A percentile compares a stretch with the other conserved stretches of the same genome.
Conservation (phyloP, 2,113 vertebrate genomes). For the Cercocebus atys region DNA sequence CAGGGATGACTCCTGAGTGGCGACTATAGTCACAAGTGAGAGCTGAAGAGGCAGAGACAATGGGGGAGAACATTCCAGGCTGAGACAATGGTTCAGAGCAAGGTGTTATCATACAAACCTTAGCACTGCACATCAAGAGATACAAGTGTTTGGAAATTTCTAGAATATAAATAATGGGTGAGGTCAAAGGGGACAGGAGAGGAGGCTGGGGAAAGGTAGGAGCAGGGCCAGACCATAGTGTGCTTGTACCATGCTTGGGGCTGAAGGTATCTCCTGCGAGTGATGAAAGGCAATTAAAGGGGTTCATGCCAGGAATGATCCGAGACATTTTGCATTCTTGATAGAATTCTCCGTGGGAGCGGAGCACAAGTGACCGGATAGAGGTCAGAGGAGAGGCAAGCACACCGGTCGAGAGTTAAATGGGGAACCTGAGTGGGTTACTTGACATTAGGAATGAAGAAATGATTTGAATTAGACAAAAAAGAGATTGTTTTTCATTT, state of each 20-base stretch:
- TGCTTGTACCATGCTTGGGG: neutral
- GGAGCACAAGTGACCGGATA: neutral
- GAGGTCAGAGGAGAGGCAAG: neutral
- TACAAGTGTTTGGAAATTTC: neutral
- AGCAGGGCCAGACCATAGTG: neutral
- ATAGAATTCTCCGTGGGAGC: neutral
- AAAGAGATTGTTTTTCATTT: neutral
- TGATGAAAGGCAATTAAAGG: neutral
- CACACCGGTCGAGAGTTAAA: neutral
- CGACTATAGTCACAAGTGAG: neutral
- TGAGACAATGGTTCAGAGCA: neutral
- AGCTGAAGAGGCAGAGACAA: neutral
- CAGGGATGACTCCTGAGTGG: neutral
- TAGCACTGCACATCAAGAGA: neutral
- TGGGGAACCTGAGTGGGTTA: neutral
- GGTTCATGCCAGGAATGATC: neutral
- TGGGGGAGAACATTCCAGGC: neutral
- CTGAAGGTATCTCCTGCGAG: neutral
- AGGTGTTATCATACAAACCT: neutral
- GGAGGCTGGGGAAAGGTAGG: neutral
- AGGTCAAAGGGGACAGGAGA: neutral
- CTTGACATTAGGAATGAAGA: neutral
- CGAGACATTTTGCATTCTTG: neutral
- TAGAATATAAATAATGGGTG: constrained; percentile 41
- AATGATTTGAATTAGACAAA: neutral